Evolutionary conservation across 2,888 invertebrate genomes (phyloP), one percentile per base, ranked within the genome.

Genomic region (Eupithecia insigniata): DNA sequence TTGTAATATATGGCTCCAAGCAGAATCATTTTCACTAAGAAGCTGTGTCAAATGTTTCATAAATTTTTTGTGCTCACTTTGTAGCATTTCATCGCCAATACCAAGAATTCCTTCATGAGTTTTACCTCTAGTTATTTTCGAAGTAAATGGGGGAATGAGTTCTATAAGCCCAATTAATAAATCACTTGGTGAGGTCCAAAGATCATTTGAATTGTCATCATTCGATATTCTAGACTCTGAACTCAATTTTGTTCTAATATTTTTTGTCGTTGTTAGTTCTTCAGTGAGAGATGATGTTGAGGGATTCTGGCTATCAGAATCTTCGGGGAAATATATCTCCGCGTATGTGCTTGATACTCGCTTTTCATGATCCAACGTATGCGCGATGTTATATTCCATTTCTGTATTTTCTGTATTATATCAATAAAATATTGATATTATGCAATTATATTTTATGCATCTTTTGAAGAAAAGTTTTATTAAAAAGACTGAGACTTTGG

Each of bases 171-270:
- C 91, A 75, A 92, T 89, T 55, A 94, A 79, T 70, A 87, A 80
- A 78, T 94, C 94, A 80, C 94, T 94, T 12, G 94, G 94, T 55
- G 94, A 94, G 62, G 83, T 79, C 93, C 94, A 94, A 51, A 83
- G 81, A 74, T 84, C 81, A 22, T 75, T 69, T 39, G 34, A 36
- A 5, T 61, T 4, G 7, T 67, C 66, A 30, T 46, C 69, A 22
- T 51, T 22, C 2, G 46, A 8, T 51, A 22, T 51, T n/a, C 3
- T 22, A 51, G 10, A 0, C n/a, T 46, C n/a, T 8, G 46, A 46
- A 46, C 46, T 39, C 18, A 39, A 43, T 43, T 43, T 43, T 7
- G 43, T n/a, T 16, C 16, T n/a, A 65, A 72, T 66, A 39, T 32
- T 66, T 70, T 26, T 69, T 30, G 12, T 68, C n/a, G 30, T 34